Base-by-base conservation (phyloP, 2,113 vertebrate genomes). In the Mola mola region DNA sequence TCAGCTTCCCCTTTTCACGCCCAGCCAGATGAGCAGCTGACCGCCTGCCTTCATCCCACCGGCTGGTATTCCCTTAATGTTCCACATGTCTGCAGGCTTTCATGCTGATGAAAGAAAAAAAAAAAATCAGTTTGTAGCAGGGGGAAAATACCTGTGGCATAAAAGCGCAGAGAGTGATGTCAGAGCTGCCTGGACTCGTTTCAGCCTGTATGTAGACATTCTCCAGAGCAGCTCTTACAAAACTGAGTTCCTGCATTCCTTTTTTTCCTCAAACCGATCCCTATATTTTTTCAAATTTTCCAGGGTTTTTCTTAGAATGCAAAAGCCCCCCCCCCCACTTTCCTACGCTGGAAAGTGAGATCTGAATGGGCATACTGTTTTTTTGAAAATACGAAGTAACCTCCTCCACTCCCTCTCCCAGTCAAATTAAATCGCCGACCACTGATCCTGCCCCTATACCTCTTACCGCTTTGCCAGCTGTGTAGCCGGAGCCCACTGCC, bases 151-250 rank as follows among this genome's bases (percentile, higher is more conserved):
- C 42, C 15, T 66, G 28, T 37, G 70, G 72, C 67, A 75, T 71
- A 42, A 60, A 70, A 66, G 60, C 40, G 61, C 8, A 2, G 44
- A 59, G 59, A 76, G 76, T 91, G 86, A 90, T 81, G 85, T 90
- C 83, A 90, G 68, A 78, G 72, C 60, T 69, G 70, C 75, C 77
- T 59, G 81, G 75, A 78, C 82, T 65, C 29, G n/a, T 78, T 85
- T 82, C 79, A 83, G 78, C 53, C 52, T 21, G 65, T 71, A 59
- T 73, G 66, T 78, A 76, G 81, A 79, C 58, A 47, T 66, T 86
- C 60, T 84, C 81, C 84, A 84, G 83, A 69, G 75, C 57, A 33
- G 44, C 66, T 78, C 62, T 82, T 63, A 66, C 6, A 73, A 81
- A 56, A 25, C 44, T 44, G 25, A 37, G 63, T 44, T 48, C 63